A percentile compares a stretch with the other conserved stretches of the same genome.
Conservation (phyloP, 2,888 invertebrate genomes). For the Eupsilia transversa region DNA sequence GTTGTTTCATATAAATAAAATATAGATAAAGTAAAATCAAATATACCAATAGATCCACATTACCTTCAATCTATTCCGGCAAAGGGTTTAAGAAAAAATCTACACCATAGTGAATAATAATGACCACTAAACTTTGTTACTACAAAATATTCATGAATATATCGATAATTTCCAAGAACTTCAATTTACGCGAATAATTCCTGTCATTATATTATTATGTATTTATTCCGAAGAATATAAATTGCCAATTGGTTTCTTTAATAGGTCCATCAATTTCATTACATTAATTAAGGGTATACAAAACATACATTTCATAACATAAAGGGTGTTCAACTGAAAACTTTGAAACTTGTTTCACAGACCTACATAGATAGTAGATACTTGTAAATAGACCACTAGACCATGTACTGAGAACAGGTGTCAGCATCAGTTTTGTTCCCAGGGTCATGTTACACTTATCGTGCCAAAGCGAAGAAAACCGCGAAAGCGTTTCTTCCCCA, state of each 20-base stretch:
- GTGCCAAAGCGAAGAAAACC: constrained; percentile 39
- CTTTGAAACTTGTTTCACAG: constrained; percentile 2
- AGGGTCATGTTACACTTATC: constrained; percentile 43
- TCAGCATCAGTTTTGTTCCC: constrained; percentile 48
- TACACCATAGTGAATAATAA: neutral
- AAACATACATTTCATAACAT: too few species aligned
- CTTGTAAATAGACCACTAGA: constrained; percentile 28
- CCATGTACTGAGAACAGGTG: constrained; percentile 36
- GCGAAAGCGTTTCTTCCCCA: constrained; percentile 37
- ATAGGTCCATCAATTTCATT: neutral
- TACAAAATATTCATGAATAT: neutral
- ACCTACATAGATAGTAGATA: constrained; percentile 7
- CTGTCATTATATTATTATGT: neutral
- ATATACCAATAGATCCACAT: neutral
- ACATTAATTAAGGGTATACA: neutral
- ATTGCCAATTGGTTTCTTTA: constrained; percentile 2
- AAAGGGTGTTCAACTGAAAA: constrained; percentile 8
- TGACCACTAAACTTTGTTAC: neutral
- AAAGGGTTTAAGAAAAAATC: neutral
- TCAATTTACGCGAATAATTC: neutral
- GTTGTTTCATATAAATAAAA: too few species aligned
- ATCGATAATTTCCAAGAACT: neutral
- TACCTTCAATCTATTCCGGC: neutral
- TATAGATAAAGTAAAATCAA: neutral
- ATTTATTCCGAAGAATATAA: constrained; percentile 16